phyloP scores from a whole-genome alignment of 2,888 invertebrate genomes.

The Drosophila anceps region DNA sequence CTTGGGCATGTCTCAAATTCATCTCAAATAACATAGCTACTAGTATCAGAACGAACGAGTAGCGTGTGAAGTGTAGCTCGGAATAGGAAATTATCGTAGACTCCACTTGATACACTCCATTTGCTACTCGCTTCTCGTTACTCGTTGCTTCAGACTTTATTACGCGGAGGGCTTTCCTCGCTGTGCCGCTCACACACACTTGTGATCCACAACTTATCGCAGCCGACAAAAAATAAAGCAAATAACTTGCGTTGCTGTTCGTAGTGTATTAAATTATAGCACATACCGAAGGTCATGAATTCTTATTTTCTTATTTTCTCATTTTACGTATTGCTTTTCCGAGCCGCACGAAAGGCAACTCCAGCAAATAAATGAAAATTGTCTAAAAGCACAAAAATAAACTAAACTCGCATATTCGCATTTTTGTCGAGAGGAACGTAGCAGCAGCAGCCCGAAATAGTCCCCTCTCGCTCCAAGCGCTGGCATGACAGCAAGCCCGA shows the following conservation, averaged over 20 bases:
- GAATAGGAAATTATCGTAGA: not conserved
- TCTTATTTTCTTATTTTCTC: conserved; percentile 73
- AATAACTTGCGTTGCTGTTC: conserved; percentile 56
- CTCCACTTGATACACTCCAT: not conserved
- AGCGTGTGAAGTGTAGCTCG: not conserved
- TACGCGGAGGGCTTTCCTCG: not conserved
- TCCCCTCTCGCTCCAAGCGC: not conserved
- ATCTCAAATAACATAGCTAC: not conserved
- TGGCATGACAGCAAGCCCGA: conserved; percentile 25
- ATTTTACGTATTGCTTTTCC: conserved; percentile 78
- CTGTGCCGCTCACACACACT: not conserved
- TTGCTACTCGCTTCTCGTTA: too few species aligned
- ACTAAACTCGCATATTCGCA: conserved; percentile 84
- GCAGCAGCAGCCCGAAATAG: conserved; percentile 54
- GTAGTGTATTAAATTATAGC: conserved; percentile 82
- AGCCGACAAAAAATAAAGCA: conserved; percentile 32
- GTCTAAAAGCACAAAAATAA: conserved; percentile 80
- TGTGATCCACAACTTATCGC: not conserved
- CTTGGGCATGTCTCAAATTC: not conserved
- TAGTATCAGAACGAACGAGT: not conserved
- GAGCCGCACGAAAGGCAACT: conserved; percentile 38
- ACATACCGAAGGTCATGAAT: conserved; percentile 81
- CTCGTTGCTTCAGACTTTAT: not conserved
- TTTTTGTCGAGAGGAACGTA: conserved; percentile 76
- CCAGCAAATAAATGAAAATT: conserved; percentile 80